Base-by-base conservation (phyloP, 2,888 invertebrate species). In the Tinea trinotella region DNA sequence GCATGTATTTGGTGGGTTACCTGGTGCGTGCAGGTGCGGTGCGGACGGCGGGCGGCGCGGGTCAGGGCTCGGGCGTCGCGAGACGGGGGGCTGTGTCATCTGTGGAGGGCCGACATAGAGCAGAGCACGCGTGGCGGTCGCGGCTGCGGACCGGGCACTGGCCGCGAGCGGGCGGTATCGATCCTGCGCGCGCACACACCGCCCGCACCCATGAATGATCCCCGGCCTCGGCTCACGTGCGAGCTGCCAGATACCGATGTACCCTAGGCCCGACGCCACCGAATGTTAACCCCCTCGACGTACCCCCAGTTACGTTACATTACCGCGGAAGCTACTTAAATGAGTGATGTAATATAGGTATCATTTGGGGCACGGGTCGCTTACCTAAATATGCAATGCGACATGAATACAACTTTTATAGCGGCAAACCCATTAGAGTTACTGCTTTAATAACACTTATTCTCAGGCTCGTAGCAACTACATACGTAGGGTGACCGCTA, bases 221-320 rank as follows among this genome's bases (percentile, higher is more conserved):
- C 80, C 80, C 71, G 75, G 76, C 69, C 70, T 66, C 67, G 70
- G 77, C 81, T 82, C 82, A 81, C 83, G 82, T 81, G 81, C 79
- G 53, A 48, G 54, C 20, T 36, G 48, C 34, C 52, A 52, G 22
- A 30, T 19, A 34, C 35, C 52, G 50, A 20, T 20, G 20, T 15
- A 20, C 50, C 22, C 50, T 24, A 9, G 22, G 13, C 24, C 24
- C 30, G 22, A 20, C 22, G 50, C 24, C 22, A 15, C 20, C 15
- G 24, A 15, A 15, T 24, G 20, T 15, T 50, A 15, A 50, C 50
- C 50, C 50, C 50, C 20, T 24, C 50, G 30, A 15, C 40, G 13
- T 13, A 40, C 40, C 40, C 40, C 40, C 40, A 12, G 30, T 30
- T 30, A 40, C 13, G 13, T 40, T 15, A 12, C 40, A 40, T 40